These are phyloP conservation scores for Lates japonicus DNA, from an alignment of 2,797 vertebrate species.

Conservation along the genomic window DNA sequence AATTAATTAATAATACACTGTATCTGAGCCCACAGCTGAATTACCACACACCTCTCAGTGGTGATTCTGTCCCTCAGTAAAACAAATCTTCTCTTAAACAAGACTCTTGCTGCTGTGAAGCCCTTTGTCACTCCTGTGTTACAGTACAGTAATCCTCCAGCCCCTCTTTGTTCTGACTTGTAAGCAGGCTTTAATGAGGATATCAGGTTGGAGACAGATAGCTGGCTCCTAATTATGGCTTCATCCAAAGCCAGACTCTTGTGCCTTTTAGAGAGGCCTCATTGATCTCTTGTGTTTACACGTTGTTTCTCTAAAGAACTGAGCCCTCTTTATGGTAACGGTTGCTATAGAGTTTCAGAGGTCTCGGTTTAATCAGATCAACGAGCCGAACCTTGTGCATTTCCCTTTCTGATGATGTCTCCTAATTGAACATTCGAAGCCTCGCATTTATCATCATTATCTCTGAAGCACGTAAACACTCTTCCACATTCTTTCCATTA, in stretches of 20 bases:
- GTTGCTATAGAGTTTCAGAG: conserved; percentile 56
- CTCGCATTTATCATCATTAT: conserved; percentile 66
- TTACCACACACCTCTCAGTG: background rate
- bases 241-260: conserved; percentile 33
- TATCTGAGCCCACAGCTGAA: background rate
- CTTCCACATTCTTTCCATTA: conserved; percentile 42
- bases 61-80: background rate
- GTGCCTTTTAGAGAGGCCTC: conserved; percentile 29
- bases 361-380: conserved; percentile 58
- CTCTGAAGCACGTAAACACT: conserved; percentile 20
- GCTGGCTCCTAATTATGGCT: conserved; percentile 37
- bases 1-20: background rate
- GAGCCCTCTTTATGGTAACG: conserved; percentile 14
- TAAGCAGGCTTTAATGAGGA: conserved; percentile 45
- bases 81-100: background rate
- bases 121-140: background rate
- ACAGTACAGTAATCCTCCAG: background rate
- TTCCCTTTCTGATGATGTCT: conserved; percentile 54
- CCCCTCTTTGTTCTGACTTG: conserved; percentile 8
- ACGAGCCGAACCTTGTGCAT: conserved; percentile 5
- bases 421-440: conserved; percentile 59
- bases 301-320: conserved; percentile 24
- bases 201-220: conserved; percentile 49
- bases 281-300: conserved; percentile 53
- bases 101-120: too few relatives aligned